Percentiles rank a stretch among this genome's conserved stretches.
These are phyloP conservation scores for Cydia splendana DNA, from an alignment of 1,140 invertebrate genomes.

Conservation along the genomic window DNA sequence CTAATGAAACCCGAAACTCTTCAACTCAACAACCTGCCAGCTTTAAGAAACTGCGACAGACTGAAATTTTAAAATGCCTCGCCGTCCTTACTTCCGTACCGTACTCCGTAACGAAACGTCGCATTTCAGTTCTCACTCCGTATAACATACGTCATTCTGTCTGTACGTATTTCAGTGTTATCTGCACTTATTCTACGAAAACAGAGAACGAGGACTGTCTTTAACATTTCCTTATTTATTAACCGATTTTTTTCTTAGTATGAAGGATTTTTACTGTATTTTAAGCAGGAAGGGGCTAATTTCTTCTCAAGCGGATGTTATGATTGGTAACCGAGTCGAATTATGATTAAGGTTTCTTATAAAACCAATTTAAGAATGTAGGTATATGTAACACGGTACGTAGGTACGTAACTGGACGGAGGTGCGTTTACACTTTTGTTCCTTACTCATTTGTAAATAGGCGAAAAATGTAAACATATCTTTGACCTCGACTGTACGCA, in stretches of 20 bases:
- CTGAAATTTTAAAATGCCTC: constrained; percentile 17
- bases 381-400: too few species aligned
- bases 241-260: neutral
- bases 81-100: neutral
- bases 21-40: neutral
- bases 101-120: neutral
- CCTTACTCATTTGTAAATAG: too few species aligned
- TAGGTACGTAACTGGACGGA: too few species aligned
- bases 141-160: neutral
- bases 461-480: too few species aligned
- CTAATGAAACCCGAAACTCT: constrained; percentile 5
- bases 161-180: neutral
- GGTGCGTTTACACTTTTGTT: too few species aligned
- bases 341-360: neutral
- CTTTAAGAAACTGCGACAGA: neutral
- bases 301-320: neutral
- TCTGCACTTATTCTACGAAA: neutral
- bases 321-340: neutral
- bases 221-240: constrained; percentile 15
- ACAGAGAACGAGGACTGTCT: neutral
- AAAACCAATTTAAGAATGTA: neutral
- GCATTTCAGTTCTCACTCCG: neutral
- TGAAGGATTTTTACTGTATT: neutral
- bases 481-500: too few species aligned
- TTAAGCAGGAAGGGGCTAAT: neutral